phyloP scores from a whole-genome alignment of 2,113 vertebrate species.

The Ailurus styani region DNA sequence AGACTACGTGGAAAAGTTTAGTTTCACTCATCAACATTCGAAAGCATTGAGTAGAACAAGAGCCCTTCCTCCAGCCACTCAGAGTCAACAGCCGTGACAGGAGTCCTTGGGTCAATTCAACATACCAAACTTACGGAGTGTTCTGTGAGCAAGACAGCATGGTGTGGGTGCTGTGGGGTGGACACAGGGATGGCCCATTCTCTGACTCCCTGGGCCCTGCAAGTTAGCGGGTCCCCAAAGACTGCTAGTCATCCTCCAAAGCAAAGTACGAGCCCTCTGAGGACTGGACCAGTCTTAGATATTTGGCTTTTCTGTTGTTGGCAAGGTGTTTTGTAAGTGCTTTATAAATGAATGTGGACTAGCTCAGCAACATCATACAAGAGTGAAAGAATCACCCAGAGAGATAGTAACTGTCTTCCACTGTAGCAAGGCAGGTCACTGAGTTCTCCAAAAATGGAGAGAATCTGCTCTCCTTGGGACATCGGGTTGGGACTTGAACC shows the following conservation, averaged over 20 bases:
- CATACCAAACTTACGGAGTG: not conserved
- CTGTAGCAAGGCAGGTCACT: fast-evolving
- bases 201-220: not conserved
- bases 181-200: no score
- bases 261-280: not conserved
- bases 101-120: not conserved
- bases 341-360: not conserved
- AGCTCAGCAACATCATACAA: not conserved
- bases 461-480: not conserved
- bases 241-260: fast-evolving
- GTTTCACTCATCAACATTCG: not conserved
- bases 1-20: not conserved
- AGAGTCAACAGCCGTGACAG: not conserved
- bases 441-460: not conserved
- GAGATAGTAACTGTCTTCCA: not conserved
- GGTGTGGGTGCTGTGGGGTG: not conserved
- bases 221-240: not conserved
- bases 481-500: not conserved
- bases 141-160: fast-evolving
- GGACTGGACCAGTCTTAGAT: not conserved
- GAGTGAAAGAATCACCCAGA: not conserved
- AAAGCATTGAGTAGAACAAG: not conserved
- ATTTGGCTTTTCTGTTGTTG: not conserved
- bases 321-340: not conserved
- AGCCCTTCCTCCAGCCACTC: not conserved